These are phyloP conservation scores for Donacobius atricapilla DNA, from an alignment of 2,113 vertebrate genomes.

Conservation along the genomic window DNA sequence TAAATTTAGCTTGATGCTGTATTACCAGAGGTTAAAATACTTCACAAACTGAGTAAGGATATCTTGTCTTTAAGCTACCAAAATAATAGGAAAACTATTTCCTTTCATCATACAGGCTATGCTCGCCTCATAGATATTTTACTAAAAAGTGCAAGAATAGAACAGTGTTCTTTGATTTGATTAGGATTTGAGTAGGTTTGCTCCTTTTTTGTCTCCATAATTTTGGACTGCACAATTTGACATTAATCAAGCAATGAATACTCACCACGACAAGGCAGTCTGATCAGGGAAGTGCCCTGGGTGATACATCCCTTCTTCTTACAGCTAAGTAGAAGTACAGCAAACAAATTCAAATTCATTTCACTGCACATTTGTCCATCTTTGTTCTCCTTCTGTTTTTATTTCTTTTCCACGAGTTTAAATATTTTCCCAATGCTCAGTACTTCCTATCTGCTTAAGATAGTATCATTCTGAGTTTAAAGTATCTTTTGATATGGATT, in stretches of 20 bases:
- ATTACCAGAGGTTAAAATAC: not conserved
- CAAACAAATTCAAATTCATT: not conserved
- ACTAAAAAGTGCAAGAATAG: not conserved
- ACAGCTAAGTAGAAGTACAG: not conserved
- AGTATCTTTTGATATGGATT: not conserved
- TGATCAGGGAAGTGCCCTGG: not conserved
- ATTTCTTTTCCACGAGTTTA: not conserved
- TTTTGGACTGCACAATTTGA: not conserved
- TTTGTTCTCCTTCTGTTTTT: not conserved
- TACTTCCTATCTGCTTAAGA: not conserved
- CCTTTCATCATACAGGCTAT: not conserved
- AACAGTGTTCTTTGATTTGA: not conserved
- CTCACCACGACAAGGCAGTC: not conserved
- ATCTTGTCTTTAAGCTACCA: not conserved
- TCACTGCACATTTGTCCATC: not conserved
- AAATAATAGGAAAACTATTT: not conserved
- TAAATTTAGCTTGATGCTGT: not conserved
- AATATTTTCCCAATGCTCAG: not conserved
- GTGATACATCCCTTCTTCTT: not conserved
- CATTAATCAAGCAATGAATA: not conserved
- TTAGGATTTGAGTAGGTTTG: not conserved
- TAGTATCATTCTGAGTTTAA: not conserved
- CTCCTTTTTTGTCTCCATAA: not conserved
- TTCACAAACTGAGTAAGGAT: not conserved
- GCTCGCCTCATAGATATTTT: not conserved